Conservation (phyloP, 2,888 invertebrate species). For the Tryphoninae sp. region DNA sequence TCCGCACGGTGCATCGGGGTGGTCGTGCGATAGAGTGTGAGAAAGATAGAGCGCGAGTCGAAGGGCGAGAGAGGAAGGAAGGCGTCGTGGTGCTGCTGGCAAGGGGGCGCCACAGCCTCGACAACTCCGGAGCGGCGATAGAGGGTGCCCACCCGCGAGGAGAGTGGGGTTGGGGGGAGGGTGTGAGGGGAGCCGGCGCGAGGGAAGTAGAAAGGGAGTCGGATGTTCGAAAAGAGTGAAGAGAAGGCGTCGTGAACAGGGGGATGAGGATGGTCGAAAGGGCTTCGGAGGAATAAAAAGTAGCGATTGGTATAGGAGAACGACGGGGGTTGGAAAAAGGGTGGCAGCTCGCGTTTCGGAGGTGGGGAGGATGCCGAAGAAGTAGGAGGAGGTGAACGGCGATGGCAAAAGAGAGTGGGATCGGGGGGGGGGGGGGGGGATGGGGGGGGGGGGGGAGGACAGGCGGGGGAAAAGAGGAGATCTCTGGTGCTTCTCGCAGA, state of each 20-base stretch:
- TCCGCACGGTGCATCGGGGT: slow-evolving; percentile 46
- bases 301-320: slow-evolving; percentile 78
- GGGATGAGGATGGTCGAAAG: slow-evolving; percentile 65
- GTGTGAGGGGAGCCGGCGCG: slow-evolving; percentile 1
- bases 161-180: slow-evolving; percentile 37
- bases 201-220: slow-evolving; percentile 49
- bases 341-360: slow-evolving; percentile 65
- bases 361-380: slow-evolving; percentile 45
- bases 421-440: slow-evolving; percentile 27
- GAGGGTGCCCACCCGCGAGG: slow-evolving; percentile 40
- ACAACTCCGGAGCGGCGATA: slow-evolving; percentile 32
- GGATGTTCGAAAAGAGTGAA: slow-evolving; percentile 61
- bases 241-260: slow-evolving; percentile 62
- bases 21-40: slow-evolving; percentile 41
- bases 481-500: slow-evolving; percentile 73
- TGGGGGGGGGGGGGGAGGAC: slow-evolving; percentile 24
- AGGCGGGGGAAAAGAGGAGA: slow-evolving; percentile 79
- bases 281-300: slow-evolving; percentile 69
- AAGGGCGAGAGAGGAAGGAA: slow-evolving; percentile 14
- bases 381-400: slow-evolving; percentile 40
- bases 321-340: slow-evolving; percentile 76
- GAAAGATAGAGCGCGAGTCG: slow-evolving; percentile 33
- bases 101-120: slow-evolving; percentile 57
- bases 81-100: background rate
- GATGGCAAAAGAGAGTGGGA: slow-evolving; percentile 30